A percentile compares a stretch with the other conserved stretches of the same genome.
Evolutionary conservation across 2,888 invertebrate genomes (phyloP).

Genomic region (Agonopterix alstromeriana): DNA sequence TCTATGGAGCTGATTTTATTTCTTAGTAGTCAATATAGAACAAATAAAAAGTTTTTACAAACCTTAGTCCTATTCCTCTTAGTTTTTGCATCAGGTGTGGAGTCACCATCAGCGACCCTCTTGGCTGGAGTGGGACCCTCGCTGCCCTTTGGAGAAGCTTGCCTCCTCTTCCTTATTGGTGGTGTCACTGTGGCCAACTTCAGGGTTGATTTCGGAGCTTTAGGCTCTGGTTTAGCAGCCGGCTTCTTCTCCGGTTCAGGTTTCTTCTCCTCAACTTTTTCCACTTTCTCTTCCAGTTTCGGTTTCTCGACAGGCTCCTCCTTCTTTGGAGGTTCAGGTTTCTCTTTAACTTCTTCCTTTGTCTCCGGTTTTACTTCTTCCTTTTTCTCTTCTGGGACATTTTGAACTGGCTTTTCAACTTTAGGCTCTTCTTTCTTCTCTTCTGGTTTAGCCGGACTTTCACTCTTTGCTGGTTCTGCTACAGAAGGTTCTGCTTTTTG

Average conservation of each 20-base stretch:
- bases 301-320: conserved; percentile 18
- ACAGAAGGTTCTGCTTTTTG: conserved; percentile 32
- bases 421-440: conserved; percentile 41
- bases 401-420: conserved; percentile 28
- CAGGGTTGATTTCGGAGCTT: conserved; percentile 65
- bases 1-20: no score
- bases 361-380: conserved; percentile 22
- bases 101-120: conserved; percentile 46
- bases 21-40: background rate
- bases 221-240: conserved; percentile 39
- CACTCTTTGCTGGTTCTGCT: conserved; percentile 39
- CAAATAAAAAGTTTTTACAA: conserved; percentile 4
- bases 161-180: conserved; percentile 73
- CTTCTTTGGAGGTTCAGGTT: conserved; percentile 22
- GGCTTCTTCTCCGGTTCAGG: conserved; percentile 28
- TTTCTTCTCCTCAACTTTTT: conserved; percentile 43
- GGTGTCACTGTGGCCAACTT: conserved; percentile 76
- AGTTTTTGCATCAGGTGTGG: conserved; percentile 55
- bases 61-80: conserved; percentile 71
- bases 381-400: conserved; percentile 32
- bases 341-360: conserved; percentile 30
- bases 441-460: conserved; percentile 37
- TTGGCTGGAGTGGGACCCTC: conserved; percentile 55
- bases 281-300: conserved; percentile 46
- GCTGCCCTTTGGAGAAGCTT: conserved; percentile 55